Evolutionary conservation across 2,113 vertebrate species (phyloP), one percentile per base, ranked within the genome.

Genomic region (Prinia subflava): DNA sequence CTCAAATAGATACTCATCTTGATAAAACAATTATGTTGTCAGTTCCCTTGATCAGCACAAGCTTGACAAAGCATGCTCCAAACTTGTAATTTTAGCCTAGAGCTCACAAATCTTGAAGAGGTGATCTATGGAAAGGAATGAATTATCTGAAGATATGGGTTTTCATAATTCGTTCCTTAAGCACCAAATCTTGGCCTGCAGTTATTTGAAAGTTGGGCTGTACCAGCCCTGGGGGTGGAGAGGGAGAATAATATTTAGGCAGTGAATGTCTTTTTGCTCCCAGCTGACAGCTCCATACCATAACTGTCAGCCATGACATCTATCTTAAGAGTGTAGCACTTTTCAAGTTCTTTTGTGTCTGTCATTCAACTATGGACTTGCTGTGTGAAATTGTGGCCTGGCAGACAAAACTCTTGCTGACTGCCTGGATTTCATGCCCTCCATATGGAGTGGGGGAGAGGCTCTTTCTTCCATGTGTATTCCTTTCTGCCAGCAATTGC

Each of bases 231-330:
- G 21, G 41, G 41, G 83, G 93, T 83, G 79, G 42, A 81, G 44
- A 83, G 53, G 75, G 70, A 80, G 75, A 82, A 91, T 62, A 90
- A 86, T 96, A 88, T 86, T 93, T 81, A 90, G 88, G 44, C 71
- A 68, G 41, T 56, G 55, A 88, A 80, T 10, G 25, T 85, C 37
- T 67, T 88, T 78, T 88, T 10, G 3, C 75, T 96, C 56, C 59
- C 71, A 94, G 64, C 59, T 95, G 90, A 92, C 79, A 94, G 76
- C 83, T 94, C 79, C 68, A 78, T 92, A 65, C 85, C 85, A 81
- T 74, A 88, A 88, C 79, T 96, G 82, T 94, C 93, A 96, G 68
- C 56, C 10, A 8, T 91, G 94, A 94, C 93, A 96, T 97, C 91
- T 96, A 86, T 90, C 94, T 96, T 91, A 90, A 83, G 75, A 94